Base-by-base conservation (phyloP, 2,113 vertebrate genomes). In the Laticauda colubrina region DNA sequence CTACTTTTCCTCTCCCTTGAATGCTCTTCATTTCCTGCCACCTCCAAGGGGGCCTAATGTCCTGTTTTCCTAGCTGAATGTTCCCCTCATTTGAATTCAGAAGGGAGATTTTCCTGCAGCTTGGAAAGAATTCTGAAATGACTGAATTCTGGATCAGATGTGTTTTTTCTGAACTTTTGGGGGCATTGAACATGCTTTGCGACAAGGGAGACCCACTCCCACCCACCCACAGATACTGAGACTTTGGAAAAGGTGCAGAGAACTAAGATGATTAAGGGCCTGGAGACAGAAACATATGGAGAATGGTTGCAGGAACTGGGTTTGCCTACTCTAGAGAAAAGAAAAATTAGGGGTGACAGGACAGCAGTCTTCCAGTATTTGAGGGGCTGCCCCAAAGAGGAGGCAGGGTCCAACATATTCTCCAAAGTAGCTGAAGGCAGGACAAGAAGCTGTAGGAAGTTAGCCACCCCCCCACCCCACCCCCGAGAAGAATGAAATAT, bases 331-430 rank as follows among this genome's bases (percentile, higher is more conserved):
- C 57, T 9, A 3, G 7, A 3, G 21, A 61, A 61, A 61, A 26
- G 24, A 61, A 61, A 9, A 0, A 61, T 2, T 1, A 11, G 24
- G 24, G 23, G 59, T 0, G 59, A 26, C 24, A 26, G 0, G 59
- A 26, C 1, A 26, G 59, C 9, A 11, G 5, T 10, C 8, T 61
- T 26, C 23, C 59, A 26, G 0, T 11, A 26, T 10, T 10, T 26
- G 8, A 59, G 59, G 59, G 59, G 57, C 57, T 59, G 57, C 57
- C 57, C 0, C 21, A 59, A 23, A 59, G 23, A 59, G 23, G 23
- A 59, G 23, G 57, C 0, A 2, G 6, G 48, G 48, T 2, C 2
- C 56, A 23, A 23, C 5, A 0, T 23, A 57, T 57, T 59, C 57
- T 24, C 57, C 57, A 59, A 24, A 59, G 23, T 21, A 8, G 2